Evolutionary conservation across 2,888 invertebrate species (phyloP), one percentile per base, ranked within the genome.

Genomic region (Cataglyphis albicans): DNA sequence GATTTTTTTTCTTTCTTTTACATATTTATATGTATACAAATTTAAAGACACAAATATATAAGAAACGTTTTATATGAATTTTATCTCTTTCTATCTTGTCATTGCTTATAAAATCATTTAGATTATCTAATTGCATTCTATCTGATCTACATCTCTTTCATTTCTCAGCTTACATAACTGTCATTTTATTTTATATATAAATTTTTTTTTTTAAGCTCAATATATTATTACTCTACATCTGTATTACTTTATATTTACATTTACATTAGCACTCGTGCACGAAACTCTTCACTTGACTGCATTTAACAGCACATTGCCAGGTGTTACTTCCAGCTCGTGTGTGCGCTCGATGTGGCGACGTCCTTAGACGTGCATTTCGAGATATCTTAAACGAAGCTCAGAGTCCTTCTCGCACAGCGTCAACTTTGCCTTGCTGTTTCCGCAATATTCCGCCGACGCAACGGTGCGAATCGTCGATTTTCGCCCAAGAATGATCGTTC

Each of bases 251-350:
- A 25, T 6, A 21, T 41, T 21, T 21, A 21, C 0, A n/a, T 15
- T 9, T 44, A 6, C 12, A 25, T 52, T 75, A 7, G 7, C 48
- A 73, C 9, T 73, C 41, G 32, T 15, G 72, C 82, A 86, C 80
- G 65, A 65, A 81, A 72, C 75, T 85, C 81, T 65, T 63, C 75
- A 75, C 59, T 65, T 74, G 70, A 72, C 72, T 67, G 18, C 44
- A 57, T 78, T 73, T 83, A 83, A 83, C 74, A 84, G 64, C 75
- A 75, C 70, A 67, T 81, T 81, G 82, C 80, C 12, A 41, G 67
- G 44, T 48, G 65, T 82, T 84, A 85, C 75, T 84, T 83, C 72
- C 70, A 85, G 74, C 59, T 86, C 81, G 84, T 59, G 65, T 84
- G 81, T 84, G 88, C 55, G 15, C 18, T 18, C 73, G 74, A 82